Base-by-base conservation (phyloP, 2,797 vertebrate genomes). In the Periophthalmus magnuspinnatus region DNA sequence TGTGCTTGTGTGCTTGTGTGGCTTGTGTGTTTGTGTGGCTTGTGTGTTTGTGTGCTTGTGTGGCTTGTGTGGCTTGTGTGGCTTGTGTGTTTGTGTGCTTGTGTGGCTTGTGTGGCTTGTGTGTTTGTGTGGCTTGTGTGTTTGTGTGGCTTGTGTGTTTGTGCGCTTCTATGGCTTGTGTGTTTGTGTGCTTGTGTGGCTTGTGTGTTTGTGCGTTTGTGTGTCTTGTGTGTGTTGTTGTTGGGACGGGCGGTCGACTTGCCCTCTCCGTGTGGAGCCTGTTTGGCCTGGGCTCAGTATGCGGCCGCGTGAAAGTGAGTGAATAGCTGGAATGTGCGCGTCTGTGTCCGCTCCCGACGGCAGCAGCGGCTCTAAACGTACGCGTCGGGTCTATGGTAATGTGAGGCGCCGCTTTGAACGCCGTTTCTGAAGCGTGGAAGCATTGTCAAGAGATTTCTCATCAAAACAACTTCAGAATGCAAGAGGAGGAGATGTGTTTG, bases 211-310 rank as follows among this genome's bases (percentile, higher is more conserved):
- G 28, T n/a, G n/a, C n/a, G n/a, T n/a, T n/a, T n/a, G n/a, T 28
- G 22, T 32, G 55, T n/a, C n/a, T n/a, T n/a, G 4, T 28, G 55
- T n/a, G 55, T 84, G 74, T 81, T 86, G 83, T 82, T 87, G 69
- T 84, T 68, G 52, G 74, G 75, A 67, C 81, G 68, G 77, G 78
- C 76, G 75, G 84, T 89, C 86, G 84, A 88, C 83, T 89, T 89
- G 78, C 85, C 83, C 63, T 88, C 86, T 78, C 88, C 71, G 76
- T 79, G 77, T 87, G 88, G 86, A 86, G 82, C 83, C 82, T 88
- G 82, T 88, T 86, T 89, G 77, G 84, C 84, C 70, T 75, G 59
- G 81, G 73, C 78, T 75, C 76, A 87, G 91, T 91, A 91, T 90
- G 88, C 81, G 71, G 71, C 79, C 83, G 73, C 84, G 78, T 86